Evolutionary conservation across 1,140 invertebrate species (phyloP).

Genomic region (Diploscapter pachys): DNA sequence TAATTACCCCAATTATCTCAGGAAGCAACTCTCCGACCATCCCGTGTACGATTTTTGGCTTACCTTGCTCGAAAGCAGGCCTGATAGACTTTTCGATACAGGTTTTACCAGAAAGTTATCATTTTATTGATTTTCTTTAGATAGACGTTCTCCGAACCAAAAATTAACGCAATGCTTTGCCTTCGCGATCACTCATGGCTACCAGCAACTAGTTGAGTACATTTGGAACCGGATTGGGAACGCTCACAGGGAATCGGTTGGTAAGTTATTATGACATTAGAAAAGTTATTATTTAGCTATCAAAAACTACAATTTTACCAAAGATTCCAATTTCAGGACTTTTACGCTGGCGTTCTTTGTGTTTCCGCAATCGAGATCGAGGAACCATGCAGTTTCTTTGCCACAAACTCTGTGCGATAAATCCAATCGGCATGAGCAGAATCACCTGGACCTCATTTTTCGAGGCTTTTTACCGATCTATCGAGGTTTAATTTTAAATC

Average conservation of each 20-base stretch:
- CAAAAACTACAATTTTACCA: neutral
- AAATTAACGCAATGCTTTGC: conserved; percentile 25
- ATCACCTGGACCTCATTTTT: conserved; percentile 15
- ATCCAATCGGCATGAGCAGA: conserved; percentile 14
- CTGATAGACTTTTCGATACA: conserved; percentile 14
- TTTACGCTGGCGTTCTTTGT: conserved; percentile 25
- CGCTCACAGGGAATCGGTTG: conserved; percentile 6
- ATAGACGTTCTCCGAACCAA: conserved; percentile 22
- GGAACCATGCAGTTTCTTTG: conserved; percentile 22
- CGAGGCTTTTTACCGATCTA: conserved; percentile 12
- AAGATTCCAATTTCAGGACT: conserved; percentile 3
- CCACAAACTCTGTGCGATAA: conserved; percentile 19
- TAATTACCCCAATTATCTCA: neutral
- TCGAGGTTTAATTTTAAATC: too few relatives aligned
- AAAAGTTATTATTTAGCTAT: too few relatives aligned
- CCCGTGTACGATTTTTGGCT: conserved; percentile 33
- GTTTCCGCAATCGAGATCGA: conserved; percentile 23
- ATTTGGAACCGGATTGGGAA: conserved; percentile 25
- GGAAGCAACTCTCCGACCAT: conserved; percentile 27
- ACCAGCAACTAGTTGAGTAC: conserved; percentile 22
- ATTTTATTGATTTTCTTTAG: neutral
- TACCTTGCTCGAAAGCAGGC: conserved; percentile 18
- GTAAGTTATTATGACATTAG: too few relatives aligned
- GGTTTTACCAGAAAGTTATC: neutral
- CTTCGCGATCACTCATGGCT: conserved; percentile 27